Base-by-base conservation (phyloP, 2,113 vertebrate species). In the Charadrius vociferus region DNA sequence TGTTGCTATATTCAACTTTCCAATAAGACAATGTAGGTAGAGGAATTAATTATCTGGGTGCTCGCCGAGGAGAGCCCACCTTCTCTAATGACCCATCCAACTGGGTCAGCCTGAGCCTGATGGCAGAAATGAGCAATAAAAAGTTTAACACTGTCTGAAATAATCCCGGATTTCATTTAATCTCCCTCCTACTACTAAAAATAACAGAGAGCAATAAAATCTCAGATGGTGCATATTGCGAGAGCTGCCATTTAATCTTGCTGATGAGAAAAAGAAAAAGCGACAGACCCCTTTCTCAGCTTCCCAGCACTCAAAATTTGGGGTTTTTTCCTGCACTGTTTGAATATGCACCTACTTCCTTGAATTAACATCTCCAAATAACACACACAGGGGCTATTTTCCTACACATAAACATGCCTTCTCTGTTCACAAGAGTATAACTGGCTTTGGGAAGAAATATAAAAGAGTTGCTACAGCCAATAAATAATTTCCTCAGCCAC, bases 91-190 rank as follows among this genome's bases (percentile, higher is more conserved):
- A 94, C 93, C 90, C 89, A 95, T 56, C 67, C 88, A 97, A 81
- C 30, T 96, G 96, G 95, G 95, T 95, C 90, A 97, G 86, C 88
- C 80, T 13, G 22, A 96, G 84, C 88, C 90, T 75, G 86, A 94
- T 24, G 37, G 93, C 85, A 97, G 95, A 97, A 87, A 73, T 53
- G 87, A 94, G 93, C 95, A 96, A 96, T 96, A 93, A 94, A 96
- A 95, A 93, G 97, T 98, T 96, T 97, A 97, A 94, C 91, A 88
- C 90, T 81, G 24, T 90, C 83, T 95, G 93, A 93, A 98, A 98
- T 97, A 96, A 98, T 97, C 94, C 87, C 19, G 34, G 94, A 95
- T 95, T 97, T 97, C 86, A 81, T 91, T 97, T 97, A 94, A 97
- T 96, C 86, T 94, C 81, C 87, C 61, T 82, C 53, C 82, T 22